Percentiles rank a stretch among this genome's conserved stretches.
These are phyloP conservation scores for Martes martes DNA, from an alignment of 2,113 vertebrate species.

Conservation along the genomic window DNA sequence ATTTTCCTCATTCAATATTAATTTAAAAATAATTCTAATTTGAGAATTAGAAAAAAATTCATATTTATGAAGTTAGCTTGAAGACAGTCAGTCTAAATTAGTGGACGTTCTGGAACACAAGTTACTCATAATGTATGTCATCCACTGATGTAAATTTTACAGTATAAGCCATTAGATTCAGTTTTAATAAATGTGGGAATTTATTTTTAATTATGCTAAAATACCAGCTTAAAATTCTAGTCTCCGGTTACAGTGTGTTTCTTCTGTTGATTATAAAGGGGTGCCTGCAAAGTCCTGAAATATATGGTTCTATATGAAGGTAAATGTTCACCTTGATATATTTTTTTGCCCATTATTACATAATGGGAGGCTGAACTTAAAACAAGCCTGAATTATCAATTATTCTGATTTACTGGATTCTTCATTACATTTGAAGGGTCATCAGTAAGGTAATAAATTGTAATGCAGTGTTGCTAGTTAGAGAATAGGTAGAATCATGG, in stretches of 20 bases:
- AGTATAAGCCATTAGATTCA: constrained; percentile 33
- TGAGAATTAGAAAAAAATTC: constrained; percentile 46
- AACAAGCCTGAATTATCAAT: constrained; percentile 56
- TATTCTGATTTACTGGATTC: constrained; percentile 63
- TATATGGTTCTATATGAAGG: constrained; percentile 5
- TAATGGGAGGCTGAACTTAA: constrained; percentile 57
- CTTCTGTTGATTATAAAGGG: constrained; percentile 19
- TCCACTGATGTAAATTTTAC: constrained; percentile 1
- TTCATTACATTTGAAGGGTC: constrained; percentile 58
- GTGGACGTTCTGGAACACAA: constrained; percentile 7
- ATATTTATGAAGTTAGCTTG: constrained; percentile 1
- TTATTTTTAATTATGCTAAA: constrained; percentile 48
- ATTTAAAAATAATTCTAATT: constrained; percentile 54
- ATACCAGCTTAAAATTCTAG: not conserved
- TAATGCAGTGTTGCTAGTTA: constrained; percentile 42
- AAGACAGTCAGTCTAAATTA: constrained; percentile 33
- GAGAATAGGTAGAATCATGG: constrained; percentile 33
- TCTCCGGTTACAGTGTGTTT: constrained; percentile 32
- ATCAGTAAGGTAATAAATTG: constrained; percentile 57
- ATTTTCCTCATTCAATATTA: constrained; percentile 43
- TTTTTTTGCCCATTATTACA: constrained; percentile 50
- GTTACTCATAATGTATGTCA: constrained; percentile 38
- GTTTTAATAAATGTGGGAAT: constrained; percentile 51
- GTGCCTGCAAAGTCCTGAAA: not conserved
- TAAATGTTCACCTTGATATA: constrained; percentile 51